Evolutionary conservation across 2,888 invertebrate genomes (phyloP).

Genomic region (Antitype chi): DNA sequence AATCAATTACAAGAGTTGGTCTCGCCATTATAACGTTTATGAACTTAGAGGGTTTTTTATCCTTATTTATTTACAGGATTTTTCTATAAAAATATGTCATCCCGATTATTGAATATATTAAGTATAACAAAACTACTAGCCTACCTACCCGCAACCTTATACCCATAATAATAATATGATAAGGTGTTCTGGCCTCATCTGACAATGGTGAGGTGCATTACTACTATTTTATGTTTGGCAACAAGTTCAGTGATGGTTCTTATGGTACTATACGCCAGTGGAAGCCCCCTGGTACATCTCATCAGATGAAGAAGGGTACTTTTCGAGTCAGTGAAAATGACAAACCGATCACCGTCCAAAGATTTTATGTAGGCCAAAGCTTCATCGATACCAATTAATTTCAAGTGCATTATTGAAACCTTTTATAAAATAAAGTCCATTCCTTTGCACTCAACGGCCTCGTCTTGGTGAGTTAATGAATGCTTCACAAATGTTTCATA

Average conservation of each 20-base stretch:
- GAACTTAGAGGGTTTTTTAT: no score
- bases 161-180: neutral
- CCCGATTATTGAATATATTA: neutral
- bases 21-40: no score
- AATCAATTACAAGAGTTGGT: no score
- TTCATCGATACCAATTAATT: neutral
- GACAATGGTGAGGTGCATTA: neutral
- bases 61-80: neutral
- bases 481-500: no score
- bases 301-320: neutral
- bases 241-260: no score
- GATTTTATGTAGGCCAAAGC: neutral
- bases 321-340: neutral
- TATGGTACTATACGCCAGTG: no score
- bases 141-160: neutral
- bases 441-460: no score
- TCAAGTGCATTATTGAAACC: neutral
- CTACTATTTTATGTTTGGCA: no score
- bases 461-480: no score
- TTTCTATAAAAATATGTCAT: neutral
- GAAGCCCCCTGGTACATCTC: neutral
- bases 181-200: conserved; percentile 89
- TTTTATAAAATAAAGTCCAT: neutral
- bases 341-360: neutral
- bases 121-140: neutral